These are phyloP conservation scores for Entomyzon cyanotis DNA, from an alignment of 2,113 vertebrate species.

Conservation along the genomic window DNA sequence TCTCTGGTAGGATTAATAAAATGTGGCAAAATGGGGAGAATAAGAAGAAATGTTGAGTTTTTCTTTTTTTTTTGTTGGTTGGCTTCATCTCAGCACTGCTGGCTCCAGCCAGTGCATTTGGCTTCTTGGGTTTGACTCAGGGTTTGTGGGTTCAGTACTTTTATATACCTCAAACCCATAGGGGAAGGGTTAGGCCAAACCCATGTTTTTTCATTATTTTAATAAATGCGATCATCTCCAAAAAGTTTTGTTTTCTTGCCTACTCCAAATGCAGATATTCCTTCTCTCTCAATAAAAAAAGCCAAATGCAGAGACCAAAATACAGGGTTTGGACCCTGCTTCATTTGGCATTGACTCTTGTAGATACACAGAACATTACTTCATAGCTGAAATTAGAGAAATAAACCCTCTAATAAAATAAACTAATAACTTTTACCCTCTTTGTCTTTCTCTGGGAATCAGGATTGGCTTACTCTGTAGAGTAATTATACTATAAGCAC, in stretches of 20 bases:
- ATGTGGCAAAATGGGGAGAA: background rate
- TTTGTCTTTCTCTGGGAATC: constrained; percentile 3
- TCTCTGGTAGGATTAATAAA: accelerated
- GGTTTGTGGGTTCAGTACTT: background rate
- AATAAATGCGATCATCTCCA: background rate
- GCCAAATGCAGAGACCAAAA: background rate
- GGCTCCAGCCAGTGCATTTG: background rate
- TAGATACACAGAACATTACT: background rate
- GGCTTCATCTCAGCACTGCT: background rate
- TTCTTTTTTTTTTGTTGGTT: background rate
- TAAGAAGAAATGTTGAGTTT: background rate
- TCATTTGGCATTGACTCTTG: background rate
- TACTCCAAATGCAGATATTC: background rate
- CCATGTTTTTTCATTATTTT: background rate
- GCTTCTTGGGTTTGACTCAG: background rate
- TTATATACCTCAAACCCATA: background rate
- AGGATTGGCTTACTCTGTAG: background rate
- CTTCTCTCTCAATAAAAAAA: background rate
- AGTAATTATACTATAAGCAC: background rate
- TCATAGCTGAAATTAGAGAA: constrained; percentile 22
- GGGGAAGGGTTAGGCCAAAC: background rate
- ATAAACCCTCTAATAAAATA: background rate
- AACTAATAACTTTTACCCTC: background rate
- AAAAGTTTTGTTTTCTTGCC: background rate
- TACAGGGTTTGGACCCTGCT: background rate